Conservation (phyloP, 1,140 invertebrate genomes). For the Bombus fervidus region DNA sequence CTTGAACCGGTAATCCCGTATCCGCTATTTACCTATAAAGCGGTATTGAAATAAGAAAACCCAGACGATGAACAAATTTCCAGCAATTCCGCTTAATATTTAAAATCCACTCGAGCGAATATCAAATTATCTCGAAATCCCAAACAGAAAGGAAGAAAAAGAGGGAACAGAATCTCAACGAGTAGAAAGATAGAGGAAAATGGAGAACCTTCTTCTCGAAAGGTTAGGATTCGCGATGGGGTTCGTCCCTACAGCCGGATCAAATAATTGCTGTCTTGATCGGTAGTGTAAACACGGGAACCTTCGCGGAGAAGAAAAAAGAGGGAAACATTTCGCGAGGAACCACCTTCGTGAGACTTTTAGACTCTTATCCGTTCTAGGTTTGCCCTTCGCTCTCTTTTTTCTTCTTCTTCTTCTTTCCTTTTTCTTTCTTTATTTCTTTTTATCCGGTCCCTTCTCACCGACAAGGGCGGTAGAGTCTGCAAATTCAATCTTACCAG, state of each 20-base stretch:
- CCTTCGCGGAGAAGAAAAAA: conserved; percentile 4
- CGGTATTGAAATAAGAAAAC: neutral
- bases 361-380: conserved; percentile 43
- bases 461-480: conserved; percentile 54
- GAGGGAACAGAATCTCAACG: no score
- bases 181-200: neutral
- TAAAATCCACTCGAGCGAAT: conserved; percentile 26
- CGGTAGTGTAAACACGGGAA: conserved; percentile 59
- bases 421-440: neutral
- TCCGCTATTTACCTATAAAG: neutral
- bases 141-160: neutral
- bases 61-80: neutral
- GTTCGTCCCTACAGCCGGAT: conserved; percentile 58
- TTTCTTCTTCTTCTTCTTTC: neutral
- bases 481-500: conserved; percentile 71
- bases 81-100: conserved; percentile 19
- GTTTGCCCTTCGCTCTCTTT: conserved; percentile 26
- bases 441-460: conserved; percentile 19
- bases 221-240: conserved; percentile 9
- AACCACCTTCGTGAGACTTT: conserved; percentile 41
- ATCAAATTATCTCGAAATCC: conserved; percentile 26
- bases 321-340: conserved; percentile 10
- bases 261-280: conserved; percentile 73
- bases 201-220: neutral
- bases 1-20: neutral